Evolutionary conservation across 2,797 vertebrate genomes (phyloP).

Genomic region (Dendrocincla fuliginosa): DNA sequence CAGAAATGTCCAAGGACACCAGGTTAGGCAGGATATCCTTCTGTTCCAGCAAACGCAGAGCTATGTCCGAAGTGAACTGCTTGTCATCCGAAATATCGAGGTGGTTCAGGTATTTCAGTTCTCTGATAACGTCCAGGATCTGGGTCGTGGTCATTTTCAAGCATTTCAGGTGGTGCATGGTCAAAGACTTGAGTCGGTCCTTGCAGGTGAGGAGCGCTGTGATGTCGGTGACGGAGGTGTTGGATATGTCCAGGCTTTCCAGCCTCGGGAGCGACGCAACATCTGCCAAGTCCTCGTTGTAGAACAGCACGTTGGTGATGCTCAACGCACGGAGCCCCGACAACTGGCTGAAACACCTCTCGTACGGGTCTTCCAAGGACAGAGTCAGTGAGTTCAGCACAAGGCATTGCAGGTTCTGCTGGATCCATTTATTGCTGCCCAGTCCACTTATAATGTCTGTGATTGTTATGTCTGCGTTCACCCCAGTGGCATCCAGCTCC

Average conservation of each 20-base stretch:
- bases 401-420: slow-evolving; percentile 93
- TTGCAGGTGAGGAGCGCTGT: slow-evolving; percentile 90
- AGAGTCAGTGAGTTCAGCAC: slow-evolving; percentile 94
- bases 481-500: slow-evolving; percentile 92
- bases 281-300: slow-evolving; percentile 91
- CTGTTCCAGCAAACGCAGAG: slow-evolving; percentile 91
- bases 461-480: slow-evolving; percentile 97
- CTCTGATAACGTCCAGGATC: slow-evolving; percentile 87
- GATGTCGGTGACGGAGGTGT: slow-evolving; percentile 96
- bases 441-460: slow-evolving; percentile 94
- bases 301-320: slow-evolving; percentile 95
- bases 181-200: slow-evolving; percentile 91
- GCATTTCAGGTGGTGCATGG: slow-evolving; percentile 98
- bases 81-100: slow-evolving; percentile 99
- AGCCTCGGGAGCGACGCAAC: slow-evolving; percentile 91
- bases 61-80: slow-evolving; percentile 98
- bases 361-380: slow-evolving; percentile 91
- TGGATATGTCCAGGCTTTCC: slow-evolving; percentile 98
- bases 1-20: slow-evolving; percentile 93
- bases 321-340: slow-evolving; percentile 90
- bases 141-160: slow-evolving; percentile 98
- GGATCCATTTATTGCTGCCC: slow-evolving; percentile 92
- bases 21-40: slow-evolving; percentile 89
- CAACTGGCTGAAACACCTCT: slow-evolving; percentile 88
- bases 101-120: slow-evolving; percentile 84